These are phyloP conservation scores for Torymus tubicola DNA, from an alignment of 2,888 invertebrate species.

Conservation along the genomic window DNA sequence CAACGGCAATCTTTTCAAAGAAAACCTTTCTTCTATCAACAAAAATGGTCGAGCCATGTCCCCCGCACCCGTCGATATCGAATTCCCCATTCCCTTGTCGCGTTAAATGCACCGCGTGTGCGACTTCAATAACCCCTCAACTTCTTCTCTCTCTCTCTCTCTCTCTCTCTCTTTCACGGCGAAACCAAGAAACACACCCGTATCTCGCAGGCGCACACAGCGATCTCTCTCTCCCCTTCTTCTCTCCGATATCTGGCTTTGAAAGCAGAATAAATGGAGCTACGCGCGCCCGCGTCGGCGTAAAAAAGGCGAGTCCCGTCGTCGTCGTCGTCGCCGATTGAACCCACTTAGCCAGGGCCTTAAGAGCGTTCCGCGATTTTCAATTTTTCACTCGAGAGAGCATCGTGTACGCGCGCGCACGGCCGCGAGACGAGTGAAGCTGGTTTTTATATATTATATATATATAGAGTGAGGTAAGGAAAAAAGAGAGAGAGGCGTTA, in stretches of 20 bases:
- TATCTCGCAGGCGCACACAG: constrained; percentile 7
- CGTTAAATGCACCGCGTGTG: too few species aligned
- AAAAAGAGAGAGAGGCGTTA: too few species aligned
- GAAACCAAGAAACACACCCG: not conserved
- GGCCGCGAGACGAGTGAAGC: not conserved
- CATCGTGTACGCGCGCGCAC: constrained; percentile 42
- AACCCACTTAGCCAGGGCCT: constrained; percentile 67
- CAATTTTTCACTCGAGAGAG: constrained; percentile 70
- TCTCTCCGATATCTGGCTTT: constrained; percentile 45
- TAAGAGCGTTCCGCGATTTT: constrained; percentile 70
- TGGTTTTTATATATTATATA: too few species aligned
- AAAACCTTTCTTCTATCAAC: too few species aligned
- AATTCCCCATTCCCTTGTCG: too few species aligned
- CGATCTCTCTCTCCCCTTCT: not conserved
- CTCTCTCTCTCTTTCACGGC: not conserved
- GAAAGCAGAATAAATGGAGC: constrained; percentile 49
- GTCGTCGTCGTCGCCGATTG: constrained; percentile 65
- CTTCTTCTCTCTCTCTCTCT: not conserved
- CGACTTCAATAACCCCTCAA: too few species aligned
- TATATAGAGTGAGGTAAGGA: too few species aligned
- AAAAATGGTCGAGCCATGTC: too few species aligned
- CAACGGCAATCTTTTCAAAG: too few species aligned
- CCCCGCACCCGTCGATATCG: too few species aligned
- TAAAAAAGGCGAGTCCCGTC: constrained; percentile 9
- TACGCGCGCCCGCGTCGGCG: not conserved